phyloP scores from a whole-genome alignment of 2,113 vertebrate species.

The Entomyzon cyanotis region DNA sequence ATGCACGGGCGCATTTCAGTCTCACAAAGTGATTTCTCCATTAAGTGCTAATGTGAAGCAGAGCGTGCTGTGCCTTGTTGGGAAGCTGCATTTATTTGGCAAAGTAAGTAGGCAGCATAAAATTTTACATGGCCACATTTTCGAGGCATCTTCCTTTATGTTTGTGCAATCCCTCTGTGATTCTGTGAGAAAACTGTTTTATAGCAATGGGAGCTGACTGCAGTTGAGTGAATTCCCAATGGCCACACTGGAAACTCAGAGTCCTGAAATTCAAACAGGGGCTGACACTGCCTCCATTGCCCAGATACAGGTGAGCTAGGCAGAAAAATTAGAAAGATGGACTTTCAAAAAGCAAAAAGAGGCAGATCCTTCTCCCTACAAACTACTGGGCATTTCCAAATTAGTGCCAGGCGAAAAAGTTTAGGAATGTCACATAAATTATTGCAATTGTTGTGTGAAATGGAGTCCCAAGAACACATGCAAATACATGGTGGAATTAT shows the following conservation, averaged over 20 bases:
- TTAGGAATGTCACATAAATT: neutral
- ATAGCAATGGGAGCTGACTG: neutral
- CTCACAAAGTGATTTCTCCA: neutral
- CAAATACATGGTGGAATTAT: neutral
- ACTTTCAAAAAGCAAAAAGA: neutral
- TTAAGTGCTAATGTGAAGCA: neutral
- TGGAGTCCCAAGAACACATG: neutral
- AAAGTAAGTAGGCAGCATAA: neutral
- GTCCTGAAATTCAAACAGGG: neutral
- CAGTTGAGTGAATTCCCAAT: neutral
- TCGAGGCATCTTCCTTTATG: neutral
- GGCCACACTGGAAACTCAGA: neutral
- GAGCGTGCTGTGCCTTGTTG: neutral
- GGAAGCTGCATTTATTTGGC: neutral
- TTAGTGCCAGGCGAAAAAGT: neutral
- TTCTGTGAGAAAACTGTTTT: neutral
- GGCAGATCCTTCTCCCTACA: neutral
- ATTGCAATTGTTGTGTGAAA: neutral
- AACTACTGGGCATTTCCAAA: neutral
- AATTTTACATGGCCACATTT: neutral
- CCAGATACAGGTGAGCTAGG: neutral
- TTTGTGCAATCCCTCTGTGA: neutral
- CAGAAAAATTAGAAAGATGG: neutral
- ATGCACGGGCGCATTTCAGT: neutral
- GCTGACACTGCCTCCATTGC: neutral